phyloP scores from a whole-genome alignment of 2,113 vertebrate genomes.

The Hepsetus odoe region DNA sequence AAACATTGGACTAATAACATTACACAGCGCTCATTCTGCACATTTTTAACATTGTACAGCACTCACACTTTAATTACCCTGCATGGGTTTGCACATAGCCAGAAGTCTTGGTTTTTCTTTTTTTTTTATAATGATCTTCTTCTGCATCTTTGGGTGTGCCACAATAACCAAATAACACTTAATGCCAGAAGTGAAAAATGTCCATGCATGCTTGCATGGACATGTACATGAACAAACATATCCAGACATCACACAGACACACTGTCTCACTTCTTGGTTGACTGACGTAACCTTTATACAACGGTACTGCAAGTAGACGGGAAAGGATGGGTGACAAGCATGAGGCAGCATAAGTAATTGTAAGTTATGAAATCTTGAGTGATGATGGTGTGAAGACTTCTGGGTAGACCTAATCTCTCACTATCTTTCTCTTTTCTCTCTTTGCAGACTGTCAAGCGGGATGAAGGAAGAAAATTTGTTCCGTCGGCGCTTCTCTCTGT shows the following conservation, averaged over 20 bases:
- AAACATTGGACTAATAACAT: not conserved
- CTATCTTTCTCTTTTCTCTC: slow-evolving; percentile 46
- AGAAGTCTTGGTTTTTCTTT: not conserved
- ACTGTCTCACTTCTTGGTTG: not conserved
- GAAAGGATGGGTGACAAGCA: not conserved
- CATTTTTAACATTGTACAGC: not conserved
- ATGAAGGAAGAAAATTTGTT: slow-evolving; percentile 97
- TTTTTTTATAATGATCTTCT: not conserved
- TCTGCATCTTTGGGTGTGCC: not conserved
- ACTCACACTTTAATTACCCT: not conserved
- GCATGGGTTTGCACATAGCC: not conserved
- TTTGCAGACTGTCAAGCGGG: slow-evolving; percentile 81
- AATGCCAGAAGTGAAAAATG: not conserved
- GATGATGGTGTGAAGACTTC: not conserved
- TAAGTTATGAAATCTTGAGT: slow-evolving; percentile 15
- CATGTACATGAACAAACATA: not conserved
- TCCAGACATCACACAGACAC: not conserved
- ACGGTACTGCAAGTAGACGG: not conserved
- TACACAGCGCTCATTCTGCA: not conserved
- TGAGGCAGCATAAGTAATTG: not conserved
- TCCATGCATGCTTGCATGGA: not conserved
- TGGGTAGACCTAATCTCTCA: slow-evolving; percentile 1
- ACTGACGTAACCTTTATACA: not conserved
- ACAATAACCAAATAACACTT: not conserved
- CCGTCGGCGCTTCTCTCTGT: slow-evolving; percentile 89